phyloP scores from a whole-genome alignment of 2,797 vertebrate genomes.

The Aeoliscus strigatus region DNA sequence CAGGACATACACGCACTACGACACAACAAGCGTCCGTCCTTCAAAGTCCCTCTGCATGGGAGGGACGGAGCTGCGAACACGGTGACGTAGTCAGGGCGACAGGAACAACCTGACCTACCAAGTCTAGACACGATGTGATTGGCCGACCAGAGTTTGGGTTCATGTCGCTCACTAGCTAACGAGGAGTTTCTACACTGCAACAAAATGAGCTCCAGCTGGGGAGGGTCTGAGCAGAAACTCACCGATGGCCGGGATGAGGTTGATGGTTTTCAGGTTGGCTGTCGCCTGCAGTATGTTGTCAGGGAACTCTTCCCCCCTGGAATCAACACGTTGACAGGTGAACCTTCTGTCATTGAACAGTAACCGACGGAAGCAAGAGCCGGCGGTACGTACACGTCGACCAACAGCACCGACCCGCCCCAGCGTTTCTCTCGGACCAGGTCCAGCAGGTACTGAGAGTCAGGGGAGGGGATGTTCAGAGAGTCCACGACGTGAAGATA shows the following conservation, averaged over 20 bases:
- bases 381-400: constrained; percentile 77
- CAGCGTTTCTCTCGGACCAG: constrained; percentile 75
- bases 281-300: constrained; percentile 76
- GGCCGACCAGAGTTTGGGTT: too few relatives aligned
- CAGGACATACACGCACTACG: too few relatives aligned
- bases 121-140: too few relatives aligned
- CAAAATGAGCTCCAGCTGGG: too few relatives aligned
- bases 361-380: not conserved
- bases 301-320: constrained; percentile 77
- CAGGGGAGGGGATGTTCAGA: constrained; percentile 77
- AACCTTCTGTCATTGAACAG: not conserved
- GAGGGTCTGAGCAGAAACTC: constrained; percentile 34
- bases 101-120: too few relatives aligned
- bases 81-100: too few relatives aligned
- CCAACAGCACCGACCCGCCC: constrained; percentile 82
- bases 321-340: constrained; percentile 3
- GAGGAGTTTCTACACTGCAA: not conserved
- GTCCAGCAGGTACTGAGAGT: constrained; percentile 81
- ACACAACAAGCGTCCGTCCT: too few relatives aligned
- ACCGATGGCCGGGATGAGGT: constrained; percentile 84
- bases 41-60: too few relatives aligned
- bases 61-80: too few relatives aligned
- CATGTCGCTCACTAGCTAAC: too few relatives aligned
- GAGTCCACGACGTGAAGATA: constrained; percentile 81
- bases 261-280: constrained; percentile 75